Base-by-base conservation (phyloP, 2,797 vertebrate species). In the Acanthurus tractus region DNA sequence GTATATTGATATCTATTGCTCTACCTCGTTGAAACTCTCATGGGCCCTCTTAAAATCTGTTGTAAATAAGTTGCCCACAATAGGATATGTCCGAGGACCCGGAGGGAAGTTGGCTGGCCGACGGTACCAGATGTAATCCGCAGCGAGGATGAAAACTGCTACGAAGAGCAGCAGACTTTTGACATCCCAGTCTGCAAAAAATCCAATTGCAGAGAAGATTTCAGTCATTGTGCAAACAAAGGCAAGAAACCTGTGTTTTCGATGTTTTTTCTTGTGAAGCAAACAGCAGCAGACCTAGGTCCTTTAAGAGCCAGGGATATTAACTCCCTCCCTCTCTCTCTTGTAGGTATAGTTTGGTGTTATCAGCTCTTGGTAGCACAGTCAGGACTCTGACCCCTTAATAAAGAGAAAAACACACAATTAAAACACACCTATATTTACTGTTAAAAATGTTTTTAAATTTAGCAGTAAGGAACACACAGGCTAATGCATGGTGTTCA, bases 11-110 rank as follows among this genome's bases (percentile, higher is more conserved):
- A 29, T 65, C 8, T 14, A 12, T 62, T 22, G 0, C 48, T 55
- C 70, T 76, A 93, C 91, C 88, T 87, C 46, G 2, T 71, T 88
- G 25, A 93, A 7, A 22, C 52, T 64, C 52, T 74, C 81, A 15
- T 93, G 82, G 14, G 52, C 15, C 23, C 80, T 85, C 0, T 1
- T 79, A 20, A 67, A 56, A 44, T 89, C 78, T 34, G 91, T 3
- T 22, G 18, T 71, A 14, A 92, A 79, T 8, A 90, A 42, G 66
- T 86, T 93, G 42, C 93, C 91, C 18, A 93, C 2, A 3, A 92
- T 12, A 6, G 93, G 93, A 25, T 90, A 23, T 17, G 78, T 46
- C 34, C 29, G 8, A 20, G 93, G 91, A 53, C 92, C 90, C 12
- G 92, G 92, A 12, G 91, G 91, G 38, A 82, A 78, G 50, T 64